Evolutionary conservation across 37 sponge, comb jelly and placozoan genomes (phyloP), one percentile per base, ranked within the genome.

Genomic region (Lycopodina hypogea): DNA sequence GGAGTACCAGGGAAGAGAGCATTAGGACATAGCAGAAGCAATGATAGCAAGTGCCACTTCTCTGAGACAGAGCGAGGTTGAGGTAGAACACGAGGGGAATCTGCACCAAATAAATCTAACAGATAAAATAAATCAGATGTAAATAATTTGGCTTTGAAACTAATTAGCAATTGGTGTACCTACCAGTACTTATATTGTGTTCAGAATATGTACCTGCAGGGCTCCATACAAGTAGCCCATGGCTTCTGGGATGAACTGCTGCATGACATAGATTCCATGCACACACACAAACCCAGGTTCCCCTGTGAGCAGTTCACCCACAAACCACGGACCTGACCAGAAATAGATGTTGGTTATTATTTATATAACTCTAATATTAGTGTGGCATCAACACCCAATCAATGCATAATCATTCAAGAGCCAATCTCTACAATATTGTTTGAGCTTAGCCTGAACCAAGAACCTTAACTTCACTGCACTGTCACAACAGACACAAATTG

Each of bases 321-420:
- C 62, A 72, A 58, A 90, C 88, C 88, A 94, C 0, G 94, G 94
- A 30, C 91, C 94, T 94, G 56, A n/a, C n/a, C n/a, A n/a, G n/a
- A n/a, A n/a, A n/a, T n/a, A n/a, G n/a, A n/a, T n/a, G n/a, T n/a
- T n/a, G n/a, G n/a, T n/a, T n/a, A n/a, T n/a, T n/a, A n/a, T n/a
- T n/a, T n/a, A n/a, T n/a, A n/a, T n/a, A n/a, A n/a, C n/a, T n/a
- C n/a, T n/a, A n/a, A n/a, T n/a, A n/a, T n/a, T n/a, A n/a, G n/a
- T n/a, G n/a, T n/a, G n/a, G n/a, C n/a, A n/a, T n/a, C n/a, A n/a
- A n/a, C n/a, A n/a, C n/a, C n/a, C n/a, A n/a, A n/a, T n/a, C n/a
- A n/a, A n/a, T n/a, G n/a, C n/a, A n/a, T n/a, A n/a, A n/a, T n/a
- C n/a, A n/a, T n/a, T n/a, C n/a, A n/a, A n/a, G n/a, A n/a, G n/a